A percentile compares a stretch with the other conserved stretches of the same genome.
Evolutionary conservation across 2,113 vertebrate species (phyloP).

Genomic region (Chitala chitala): DNA sequence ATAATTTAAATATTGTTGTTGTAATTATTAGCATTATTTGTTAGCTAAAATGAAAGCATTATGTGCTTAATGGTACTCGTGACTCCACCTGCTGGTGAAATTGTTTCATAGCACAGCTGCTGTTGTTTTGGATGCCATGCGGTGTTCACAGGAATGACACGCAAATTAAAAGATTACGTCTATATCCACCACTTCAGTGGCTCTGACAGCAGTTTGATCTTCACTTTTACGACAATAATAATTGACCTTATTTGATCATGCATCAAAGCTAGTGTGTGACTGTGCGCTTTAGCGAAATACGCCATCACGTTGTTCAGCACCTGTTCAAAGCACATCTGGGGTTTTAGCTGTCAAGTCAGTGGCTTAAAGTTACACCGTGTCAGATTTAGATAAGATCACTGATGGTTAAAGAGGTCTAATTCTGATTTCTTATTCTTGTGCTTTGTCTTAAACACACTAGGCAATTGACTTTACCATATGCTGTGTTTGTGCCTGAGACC

Average conservation of each 20-base stretch:
- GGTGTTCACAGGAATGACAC: neutral
- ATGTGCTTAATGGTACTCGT: conserved; percentile 1
- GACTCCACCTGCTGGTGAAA: conserved; percentile 2
- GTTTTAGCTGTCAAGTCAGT: conserved; percentile 7
- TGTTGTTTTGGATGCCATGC: neutral
- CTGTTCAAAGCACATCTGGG: neutral
- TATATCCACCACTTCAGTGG: too few relatives aligned
- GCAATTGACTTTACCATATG: conserved; percentile 15
- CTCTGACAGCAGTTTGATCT: neutral
- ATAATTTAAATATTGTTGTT: neutral
- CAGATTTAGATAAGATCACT: conserved; percentile 18
- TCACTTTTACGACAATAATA: neutral
- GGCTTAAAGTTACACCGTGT: conserved; percentile 1
- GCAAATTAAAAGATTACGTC: neutral
- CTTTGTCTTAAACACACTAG: neutral
- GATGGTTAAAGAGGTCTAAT: conserved; percentile 15
- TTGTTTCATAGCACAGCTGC: neutral
- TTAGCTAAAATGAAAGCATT: too few relatives aligned
- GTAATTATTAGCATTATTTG: too few relatives aligned
- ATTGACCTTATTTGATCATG: neutral
- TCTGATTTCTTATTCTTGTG: conserved; percentile 1
- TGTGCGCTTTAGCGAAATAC: neutral
- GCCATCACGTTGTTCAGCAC: neutral
- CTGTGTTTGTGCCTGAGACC: neutral
- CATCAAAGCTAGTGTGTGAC: neutral